A percentile compares a stretch with the other conserved stretches of the same genome.
Evolutionary conservation across 2,888 invertebrate species (phyloP).

Genomic region (Gibbula magus): DNA sequence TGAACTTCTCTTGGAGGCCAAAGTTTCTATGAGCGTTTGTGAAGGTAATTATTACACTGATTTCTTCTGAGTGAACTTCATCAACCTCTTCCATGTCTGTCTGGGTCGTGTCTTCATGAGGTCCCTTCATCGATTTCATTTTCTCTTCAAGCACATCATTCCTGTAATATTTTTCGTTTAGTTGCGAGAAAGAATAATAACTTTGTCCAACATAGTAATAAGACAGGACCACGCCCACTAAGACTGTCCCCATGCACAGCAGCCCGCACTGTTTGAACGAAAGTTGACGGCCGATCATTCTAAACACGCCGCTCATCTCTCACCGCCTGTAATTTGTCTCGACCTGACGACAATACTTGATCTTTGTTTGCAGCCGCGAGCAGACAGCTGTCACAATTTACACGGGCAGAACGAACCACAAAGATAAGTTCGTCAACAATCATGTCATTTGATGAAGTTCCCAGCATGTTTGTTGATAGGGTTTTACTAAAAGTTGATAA

Average conservation of each 20-base stretch:
- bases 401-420: too few species aligned
- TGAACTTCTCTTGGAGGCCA: slow-evolving; percentile 52
- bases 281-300: too few species aligned
- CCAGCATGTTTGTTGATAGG: too few species aligned
- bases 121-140: neutral
- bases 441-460: too few species aligned
- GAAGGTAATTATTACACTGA: slow-evolving; percentile 59
- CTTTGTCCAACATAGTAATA: slow-evolving; percentile 11
- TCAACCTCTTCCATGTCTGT: neutral
- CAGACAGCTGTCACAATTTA: too few species aligned
- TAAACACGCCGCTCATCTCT: too few species aligned
- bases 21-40: slow-evolving; percentile 52
- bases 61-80: neutral
- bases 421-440: too few species aligned
- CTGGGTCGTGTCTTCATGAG: too few species aligned
- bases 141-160: neutral
- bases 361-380: too few species aligned
- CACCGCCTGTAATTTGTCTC: too few species aligned
- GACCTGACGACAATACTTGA: too few species aligned
- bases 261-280: neutral
- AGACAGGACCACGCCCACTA: neutral
- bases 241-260: neutral
- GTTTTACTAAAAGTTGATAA: too few species aligned
- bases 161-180: slow-evolving; percentile 1
- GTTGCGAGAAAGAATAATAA: neutral